phyloP scores from a whole-genome alignment of 1,140 invertebrate species.

The Listronotus oregonensis region DNA sequence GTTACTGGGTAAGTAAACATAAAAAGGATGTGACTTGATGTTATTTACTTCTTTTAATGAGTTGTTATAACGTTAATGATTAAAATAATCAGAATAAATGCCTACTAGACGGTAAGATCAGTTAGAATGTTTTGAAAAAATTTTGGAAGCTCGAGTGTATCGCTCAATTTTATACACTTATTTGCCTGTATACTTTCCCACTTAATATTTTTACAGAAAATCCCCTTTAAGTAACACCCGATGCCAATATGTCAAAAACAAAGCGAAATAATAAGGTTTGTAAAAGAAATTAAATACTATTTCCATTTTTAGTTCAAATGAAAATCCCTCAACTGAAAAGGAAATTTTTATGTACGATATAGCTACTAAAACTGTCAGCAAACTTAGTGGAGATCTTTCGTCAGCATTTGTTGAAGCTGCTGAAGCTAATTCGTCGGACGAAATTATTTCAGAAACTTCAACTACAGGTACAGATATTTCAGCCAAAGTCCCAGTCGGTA shows the following conservation, averaged over 20 bases:
- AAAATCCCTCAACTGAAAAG: slow-evolving; percentile 60
- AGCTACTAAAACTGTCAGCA: slow-evolving; percentile 68
- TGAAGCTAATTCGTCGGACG: slow-evolving; percentile 62
- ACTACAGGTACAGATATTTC: slow-evolving; percentile 32
- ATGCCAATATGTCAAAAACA: no score
- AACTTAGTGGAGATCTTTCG: slow-evolving; percentile 74
- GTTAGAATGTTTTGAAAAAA: no score
- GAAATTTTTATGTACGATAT: slow-evolving; percentile 88
- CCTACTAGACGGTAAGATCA: no score
- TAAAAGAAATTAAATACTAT: no score
- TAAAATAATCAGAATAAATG: not conserved
- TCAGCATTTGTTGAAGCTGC: slow-evolving; percentile 82
- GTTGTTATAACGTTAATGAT: not conserved
- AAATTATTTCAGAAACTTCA: slow-evolving; percentile 9
- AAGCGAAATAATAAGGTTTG: no score
- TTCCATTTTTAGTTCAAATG: slow-evolving; percentile 57
- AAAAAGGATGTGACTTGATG: not conserved
- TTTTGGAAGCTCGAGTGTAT: no score
- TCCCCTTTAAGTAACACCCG: no score
- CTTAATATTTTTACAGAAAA: no score
- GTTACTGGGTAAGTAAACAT: slow-evolving; percentile 69
- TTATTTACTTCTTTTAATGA: not conserved
- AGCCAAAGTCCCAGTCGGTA: slow-evolving; percentile 18
- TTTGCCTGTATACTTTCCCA: no score
- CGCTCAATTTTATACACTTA: no score